Base-by-base conservation (phyloP, 2,888 invertebrate genomes). In the Teinopalpus imperialis region DNA sequence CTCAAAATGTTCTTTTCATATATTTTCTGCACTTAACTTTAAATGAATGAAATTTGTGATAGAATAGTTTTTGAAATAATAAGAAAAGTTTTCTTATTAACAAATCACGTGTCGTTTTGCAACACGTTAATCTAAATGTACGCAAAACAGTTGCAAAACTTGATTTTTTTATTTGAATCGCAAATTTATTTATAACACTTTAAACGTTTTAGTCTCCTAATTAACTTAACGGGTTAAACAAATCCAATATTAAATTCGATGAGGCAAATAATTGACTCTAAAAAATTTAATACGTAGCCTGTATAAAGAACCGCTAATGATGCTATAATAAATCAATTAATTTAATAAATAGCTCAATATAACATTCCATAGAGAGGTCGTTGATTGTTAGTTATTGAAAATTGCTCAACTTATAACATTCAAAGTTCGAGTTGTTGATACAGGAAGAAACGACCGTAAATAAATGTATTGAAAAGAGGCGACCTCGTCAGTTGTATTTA, bases 351-450 rank as follows among this genome's bases (percentile, higher is more conserved):
- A 64, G 50, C 56, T 53, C 53, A 63, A 69, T 54, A 57, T 51
- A 57, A 63, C 63, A 59, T 72, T 70, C 61, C 56, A 57, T 45
- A 16, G 51, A 66, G 64, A 82, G 79, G 81, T 76, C 79, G 57
- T 56, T 51, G 51, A 74, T 80, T 80, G 75, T 79, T 63, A 45
- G 41, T 27, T 53, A 56, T 57, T 65, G 53, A 59, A 67, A 65
- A 64, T 63, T 63, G 59, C 60, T 68, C 57, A 53, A 53, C 51
- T 40, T 54, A 48, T 60, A 68, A 56, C 66, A 73, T 74, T 74
- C 69, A 71, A 56, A 60, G 52, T 49, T 56, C 59, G 48, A 31
- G 48, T 45, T 47, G 43, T 43, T 50, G 49, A 54, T 56, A 41
- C 47, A 67, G 66, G 64, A 69, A 68, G 66, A 57, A 39, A 43